Evolutionary conservation across 1,140 invertebrate genomes (phyloP).

Genomic region (Scaptomyza pallida): DNA sequence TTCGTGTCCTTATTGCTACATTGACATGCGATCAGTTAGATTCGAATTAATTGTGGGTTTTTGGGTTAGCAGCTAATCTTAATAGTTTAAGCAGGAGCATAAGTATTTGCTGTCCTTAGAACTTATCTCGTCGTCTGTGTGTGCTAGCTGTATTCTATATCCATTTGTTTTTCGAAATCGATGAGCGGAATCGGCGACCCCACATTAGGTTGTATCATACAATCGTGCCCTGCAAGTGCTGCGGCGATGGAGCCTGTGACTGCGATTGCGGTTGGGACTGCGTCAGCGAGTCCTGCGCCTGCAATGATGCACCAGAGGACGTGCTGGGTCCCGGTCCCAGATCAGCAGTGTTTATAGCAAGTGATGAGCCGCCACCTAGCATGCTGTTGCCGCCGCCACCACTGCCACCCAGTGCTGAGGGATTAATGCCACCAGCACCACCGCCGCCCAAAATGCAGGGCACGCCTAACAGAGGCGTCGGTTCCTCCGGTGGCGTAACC

Average conservation of each 20-base stretch:
- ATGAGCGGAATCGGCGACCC: slow-evolving; percentile 88
- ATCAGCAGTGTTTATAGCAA: slow-evolving; percentile 77
- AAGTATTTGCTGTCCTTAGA: slow-evolving; percentile 46
- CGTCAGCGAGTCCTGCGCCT: slow-evolving; percentile 71
- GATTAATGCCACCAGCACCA: slow-evolving; percentile 83
- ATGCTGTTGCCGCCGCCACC: slow-evolving; percentile 46
- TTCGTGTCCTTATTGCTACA: too few relatives aligned
- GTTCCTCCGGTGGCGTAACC: slow-evolving; percentile 89
- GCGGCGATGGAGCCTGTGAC: slow-evolving; percentile 86
- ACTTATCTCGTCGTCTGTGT: slow-evolving; percentile 77
- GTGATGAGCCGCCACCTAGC: slow-evolving; percentile 56
- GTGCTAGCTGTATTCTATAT: slow-evolving; percentile 81
- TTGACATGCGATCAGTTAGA: too few relatives aligned
- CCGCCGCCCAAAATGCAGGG: slow-evolving; percentile 84
- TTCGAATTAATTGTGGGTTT: slow-evolving; percentile 12
- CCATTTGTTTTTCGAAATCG: slow-evolving; percentile 83
- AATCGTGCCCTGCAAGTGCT: slow-evolving; percentile 93
- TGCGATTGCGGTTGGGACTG: slow-evolving; percentile 27
- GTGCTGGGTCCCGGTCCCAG: slow-evolving; percentile 63
- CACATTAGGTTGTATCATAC: slow-evolving; percentile 97
- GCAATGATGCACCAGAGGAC: slow-evolving; percentile 66
- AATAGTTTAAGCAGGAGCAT: slow-evolving; percentile 5
- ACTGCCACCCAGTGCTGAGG: slow-evolving; percentile 74
- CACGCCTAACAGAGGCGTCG: slow-evolving; percentile 85
- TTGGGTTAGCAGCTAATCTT: slow-evolving; percentile 30